phyloP scores from a whole-genome alignment of 2,888 invertebrate genomes.

The Muscina levida region DNA sequence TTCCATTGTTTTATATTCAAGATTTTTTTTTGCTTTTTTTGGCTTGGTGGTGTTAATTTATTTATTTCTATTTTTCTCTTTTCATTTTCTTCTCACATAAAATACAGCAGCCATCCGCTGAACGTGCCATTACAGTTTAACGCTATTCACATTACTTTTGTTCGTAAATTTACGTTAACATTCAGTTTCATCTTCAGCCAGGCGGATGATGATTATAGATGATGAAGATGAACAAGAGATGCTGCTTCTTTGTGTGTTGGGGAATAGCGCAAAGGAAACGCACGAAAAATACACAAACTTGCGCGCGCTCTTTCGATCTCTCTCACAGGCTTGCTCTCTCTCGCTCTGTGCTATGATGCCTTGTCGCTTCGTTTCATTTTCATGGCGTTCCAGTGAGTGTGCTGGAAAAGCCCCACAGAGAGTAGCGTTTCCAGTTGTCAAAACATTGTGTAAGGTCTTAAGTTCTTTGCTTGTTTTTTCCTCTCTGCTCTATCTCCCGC shows the following conservation, averaged over 20 bases:
- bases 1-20: conserved; percentile 10
- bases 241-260: conserved; percentile 3
- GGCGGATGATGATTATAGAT: conserved; percentile 10
- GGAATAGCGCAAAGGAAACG: not conserved
- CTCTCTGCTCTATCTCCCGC: too few species aligned
- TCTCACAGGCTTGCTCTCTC: not conserved
- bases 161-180: conserved; percentile 55
- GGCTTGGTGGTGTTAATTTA: conserved; percentile 57
- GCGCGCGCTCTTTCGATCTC: not conserved
- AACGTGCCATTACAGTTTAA: conserved; percentile 65
- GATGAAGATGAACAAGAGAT: not conserved
- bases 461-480: not conserved
- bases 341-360: too few species aligned
- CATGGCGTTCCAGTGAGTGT: conserved; percentile 50
- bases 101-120: conserved; percentile 66
- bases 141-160: conserved; percentile 62
- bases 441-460: conserved; percentile 29
- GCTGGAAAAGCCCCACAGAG: conserved; percentile 37
- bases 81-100: conserved; percentile 36
- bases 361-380: conserved; percentile 57
- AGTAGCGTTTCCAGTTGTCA: conserved; percentile 54
- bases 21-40: conserved; percentile 17
- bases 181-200: conserved; percentile 32
- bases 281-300: not conserved
- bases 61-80: conserved; percentile 56